A percentile compares a stretch with the other conserved stretches of the same genome.
Evolutionary conservation across 2,113 vertebrate species (phyloP).

Genomic region (Antechinus stuartii): DNA sequence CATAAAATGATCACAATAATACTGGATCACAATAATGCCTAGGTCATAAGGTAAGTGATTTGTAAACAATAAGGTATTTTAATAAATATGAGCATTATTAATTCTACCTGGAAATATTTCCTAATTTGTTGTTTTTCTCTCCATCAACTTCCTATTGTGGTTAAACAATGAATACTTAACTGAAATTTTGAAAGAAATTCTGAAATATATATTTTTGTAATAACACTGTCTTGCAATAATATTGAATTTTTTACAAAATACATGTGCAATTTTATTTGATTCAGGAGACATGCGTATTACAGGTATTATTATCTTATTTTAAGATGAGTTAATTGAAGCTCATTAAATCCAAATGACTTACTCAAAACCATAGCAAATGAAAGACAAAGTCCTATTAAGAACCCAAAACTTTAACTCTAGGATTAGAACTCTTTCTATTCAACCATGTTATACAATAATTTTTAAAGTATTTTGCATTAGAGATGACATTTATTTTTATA

Average conservation of each 20-base stretch:
- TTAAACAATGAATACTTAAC: neutral
- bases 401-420: neutral
- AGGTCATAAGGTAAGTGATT: neutral
- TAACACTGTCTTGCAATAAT: neutral
- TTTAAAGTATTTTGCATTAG: neutral
- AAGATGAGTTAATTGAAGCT: neutral
- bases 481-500: neutral
- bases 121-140: neutral
- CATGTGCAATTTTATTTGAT: neutral
- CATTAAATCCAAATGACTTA: neutral
- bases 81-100: neutral
- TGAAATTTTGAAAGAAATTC: neutral
- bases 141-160: neutral
- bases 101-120: neutral
- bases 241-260: neutral
- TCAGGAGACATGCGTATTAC: neutral
- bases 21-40: neutral
- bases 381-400: neutral
- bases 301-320: neutral
- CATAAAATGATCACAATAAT: neutral
- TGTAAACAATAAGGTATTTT: neutral
- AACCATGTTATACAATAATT: neutral
- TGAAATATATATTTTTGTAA: neutral
- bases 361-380: neutral
- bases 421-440: neutral